phyloP scores from a whole-genome alignment of 2,888 invertebrate genomes.

The Cremastinae sp. region DNA sequence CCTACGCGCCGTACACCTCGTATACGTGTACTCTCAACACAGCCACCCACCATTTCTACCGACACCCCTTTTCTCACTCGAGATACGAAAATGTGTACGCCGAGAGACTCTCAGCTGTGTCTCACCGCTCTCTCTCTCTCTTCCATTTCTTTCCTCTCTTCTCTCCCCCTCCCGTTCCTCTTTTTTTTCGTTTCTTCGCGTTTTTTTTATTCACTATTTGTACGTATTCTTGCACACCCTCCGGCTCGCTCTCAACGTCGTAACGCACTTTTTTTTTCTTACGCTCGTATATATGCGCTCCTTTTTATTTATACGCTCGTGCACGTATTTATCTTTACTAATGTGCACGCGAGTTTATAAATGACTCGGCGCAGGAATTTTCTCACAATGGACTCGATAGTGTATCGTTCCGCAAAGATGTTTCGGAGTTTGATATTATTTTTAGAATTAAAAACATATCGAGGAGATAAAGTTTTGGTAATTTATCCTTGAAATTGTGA shows the following conservation, averaged over 20 bases:
- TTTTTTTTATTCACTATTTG: conserved; percentile 21
- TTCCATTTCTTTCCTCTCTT: background rate
- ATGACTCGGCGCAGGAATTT: conserved; percentile 73
- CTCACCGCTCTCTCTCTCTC: conserved; percentile 9
- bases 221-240: conserved; percentile 14
- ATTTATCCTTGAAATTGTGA: no score
- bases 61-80: background rate
- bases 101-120: conserved; percentile 51
- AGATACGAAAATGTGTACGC: background rate
- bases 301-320: background rate
- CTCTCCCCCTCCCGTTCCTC: background rate
- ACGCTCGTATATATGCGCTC: background rate
- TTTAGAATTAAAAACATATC: no score
- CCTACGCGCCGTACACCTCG: background rate
- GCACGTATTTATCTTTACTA: conserved; percentile 29
- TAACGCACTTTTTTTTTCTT: conserved; percentile 13
- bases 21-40: conserved; percentile 1
- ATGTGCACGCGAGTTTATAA: conserved; percentile 42
- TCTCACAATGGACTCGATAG: conserved; percentile 74
- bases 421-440: no score
- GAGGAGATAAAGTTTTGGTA: no score
- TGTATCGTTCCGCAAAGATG: conserved; percentile 54
- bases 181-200: background rate
- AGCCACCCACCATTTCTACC: conserved; percentile 27
- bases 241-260: conserved; percentile 7